Evolutionary conservation across 1,140 invertebrate species (phyloP), one percentile per base, ranked within the genome.

Genomic region (Drosophila ironensis): DNA sequence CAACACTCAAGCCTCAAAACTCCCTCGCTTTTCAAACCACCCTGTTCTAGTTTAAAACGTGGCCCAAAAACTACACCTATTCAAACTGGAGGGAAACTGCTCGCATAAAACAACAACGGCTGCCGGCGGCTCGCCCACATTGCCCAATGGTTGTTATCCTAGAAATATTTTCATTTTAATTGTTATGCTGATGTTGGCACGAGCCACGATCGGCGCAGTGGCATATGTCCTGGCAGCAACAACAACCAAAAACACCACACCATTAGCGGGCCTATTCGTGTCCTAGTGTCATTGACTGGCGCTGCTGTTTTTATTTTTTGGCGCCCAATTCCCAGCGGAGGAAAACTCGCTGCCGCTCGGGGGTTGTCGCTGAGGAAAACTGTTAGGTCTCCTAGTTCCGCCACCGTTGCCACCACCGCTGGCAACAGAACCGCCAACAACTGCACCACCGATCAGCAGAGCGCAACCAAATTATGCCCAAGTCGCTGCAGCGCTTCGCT

Each of bases 111-210:
- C n/a, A n/a, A n/a, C 54, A 51, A 42, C 52, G 46, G 47, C 57
- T 19, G 57, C 51, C n/a, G 42, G 28, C 25, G 57, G 19, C 64
- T 57, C 78, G 78, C 78, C 78, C 78, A 86, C 74, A 70, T 74
- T 52, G 59, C 33, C 56, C 46, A 41, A 35, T 8, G 41, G 40
- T 53, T 66, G 69, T 70, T 78, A 57, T 86, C 80, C 77, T 76
- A 68, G 77, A 68, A 41, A 74, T 86, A 78, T 86, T 78, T 71
- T 61, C 25, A 35, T 73, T 78, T 86, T 86, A 86, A 84, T 84
- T 78, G 80, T 86, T 78, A 84, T 84, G 80, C 47, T 86, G 80
- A 78, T 80, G 76, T 71, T 81, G 77, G 78, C 78, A 84, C 78
- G 78, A 78, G 78, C 74, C 78, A 74, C 25, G 11, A 40, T 16